These are phyloP conservation scores for Phyllotreta striolata DNA, from an alignment of 2,888 invertebrate species.

Conservation along the genomic window DNA sequence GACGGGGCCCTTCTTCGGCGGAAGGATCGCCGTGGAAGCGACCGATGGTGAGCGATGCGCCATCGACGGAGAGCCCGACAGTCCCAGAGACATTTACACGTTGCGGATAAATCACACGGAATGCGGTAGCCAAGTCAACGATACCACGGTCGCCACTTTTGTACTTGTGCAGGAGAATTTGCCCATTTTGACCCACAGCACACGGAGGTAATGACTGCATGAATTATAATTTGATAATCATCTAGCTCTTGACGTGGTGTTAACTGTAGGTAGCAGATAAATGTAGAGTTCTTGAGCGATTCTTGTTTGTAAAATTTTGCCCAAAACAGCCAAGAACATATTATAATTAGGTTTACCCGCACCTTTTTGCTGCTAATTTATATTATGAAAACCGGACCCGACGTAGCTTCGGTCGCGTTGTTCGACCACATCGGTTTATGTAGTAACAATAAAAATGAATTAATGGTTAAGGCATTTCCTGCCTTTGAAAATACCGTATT, in stretches of 20 bases:
- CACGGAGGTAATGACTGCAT: conserved; percentile 43
- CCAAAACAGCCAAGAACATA: too few species aligned
- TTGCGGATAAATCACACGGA: conserved; percentile 77
- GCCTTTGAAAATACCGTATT: conserved; percentile 25
- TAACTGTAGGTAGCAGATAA: too few species aligned
- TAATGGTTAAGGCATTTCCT: conserved; percentile 27
- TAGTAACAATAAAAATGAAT: conserved; percentile 19
- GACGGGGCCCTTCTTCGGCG: conserved; percentile 82
- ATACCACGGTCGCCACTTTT: conserved; percentile 82
- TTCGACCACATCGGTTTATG: conserved; percentile 5
- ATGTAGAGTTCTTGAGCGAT: neutral
- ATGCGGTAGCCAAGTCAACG: conserved; percentile 72
- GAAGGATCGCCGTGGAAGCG: conserved; percentile 78
- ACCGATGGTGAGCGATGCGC: conserved; percentile 76
- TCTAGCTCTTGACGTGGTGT: too few species aligned
- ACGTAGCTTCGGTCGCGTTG: neutral
- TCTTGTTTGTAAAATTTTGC: too few species aligned
- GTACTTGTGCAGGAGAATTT: conserved; percentile 85
- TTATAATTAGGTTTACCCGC: too few species aligned
- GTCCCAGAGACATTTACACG: conserved; percentile 76
- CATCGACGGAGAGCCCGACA: conserved; percentile 77
- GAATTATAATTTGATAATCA: neutral
- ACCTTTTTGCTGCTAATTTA: too few species aligned
- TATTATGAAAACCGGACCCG: too few species aligned
- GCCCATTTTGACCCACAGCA: conserved; percentile 81